phyloP scores from a whole-genome alignment of 2,888 invertebrate species.

The Polyommatus iphigenia region DNA sequence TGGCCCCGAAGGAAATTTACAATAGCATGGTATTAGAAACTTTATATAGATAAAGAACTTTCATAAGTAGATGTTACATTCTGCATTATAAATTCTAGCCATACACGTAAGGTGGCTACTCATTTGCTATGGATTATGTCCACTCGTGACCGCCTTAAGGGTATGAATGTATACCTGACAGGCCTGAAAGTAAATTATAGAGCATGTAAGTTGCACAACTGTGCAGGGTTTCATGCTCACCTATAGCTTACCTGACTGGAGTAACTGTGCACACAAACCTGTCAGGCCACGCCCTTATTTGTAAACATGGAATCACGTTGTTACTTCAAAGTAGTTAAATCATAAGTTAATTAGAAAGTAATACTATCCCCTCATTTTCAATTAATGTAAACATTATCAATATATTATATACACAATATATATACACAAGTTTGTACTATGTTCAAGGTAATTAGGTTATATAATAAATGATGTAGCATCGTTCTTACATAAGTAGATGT shows the following conservation, averaged over 20 bases:
- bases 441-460: background rate
- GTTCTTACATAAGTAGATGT: background rate
- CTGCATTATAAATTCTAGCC: background rate
- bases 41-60: background rate
- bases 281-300: background rate
- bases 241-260: no score
- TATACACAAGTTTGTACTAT: background rate
- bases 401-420: no score
- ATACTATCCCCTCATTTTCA: no score
- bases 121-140: no score
- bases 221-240: background rate
- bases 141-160: no score
- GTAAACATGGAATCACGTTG: background rate
- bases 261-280: background rate
- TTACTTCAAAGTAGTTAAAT: background rate
- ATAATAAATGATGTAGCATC: background rate
- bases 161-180: no score
- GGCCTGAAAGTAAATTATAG: background rate
- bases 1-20: constrained; percentile 50
- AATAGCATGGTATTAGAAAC: constrained; percentile 51
- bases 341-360: no score
- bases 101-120: background rate
- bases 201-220: background rate
- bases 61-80: background rate
- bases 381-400: background rate